Evolutionary conservation across 2,797 vertebrate species (phyloP), one percentile per base, ranked within the genome.

Genomic region (Dallia pectoralis): DNA sequence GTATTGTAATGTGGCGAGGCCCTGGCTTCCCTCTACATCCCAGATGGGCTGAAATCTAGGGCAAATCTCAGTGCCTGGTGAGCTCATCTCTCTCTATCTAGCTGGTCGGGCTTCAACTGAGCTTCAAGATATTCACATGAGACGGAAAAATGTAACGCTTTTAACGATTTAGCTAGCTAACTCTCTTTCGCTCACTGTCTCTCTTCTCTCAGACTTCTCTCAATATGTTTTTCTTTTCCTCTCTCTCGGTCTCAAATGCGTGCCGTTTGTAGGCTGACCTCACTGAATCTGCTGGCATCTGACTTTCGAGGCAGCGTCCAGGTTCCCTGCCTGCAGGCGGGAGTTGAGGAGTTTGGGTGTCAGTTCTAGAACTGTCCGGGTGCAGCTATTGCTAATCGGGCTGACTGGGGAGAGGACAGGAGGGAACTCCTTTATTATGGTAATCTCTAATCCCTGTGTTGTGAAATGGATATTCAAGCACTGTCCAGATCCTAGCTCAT

Each of bases 221-320:
- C 65, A 30, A 36, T 56, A 51, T 59, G 25, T 9, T 22, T 9
- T 15, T 64, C 15, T 82, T 59, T 73, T 51, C 9, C 49, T 14
- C 70, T 67, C 48, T 71, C 2, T 63, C 40, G 71, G 16, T 33
- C 51, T 56, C 69, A 33, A 19, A 49, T 69, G 30, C 27, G 16
- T 69, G 68, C 30, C 68, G 53, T 48, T 69, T 19, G 9, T 49
- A 49, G 67, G 32, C 27, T 33, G 67, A 59, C 72, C 67, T 72
- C 68, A 59, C 48, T 51, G 32, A 67, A 65, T 74, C 47, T 19
- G 19, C 62, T 36, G 29, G 19, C 32, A 4, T 49, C 48, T 84
- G 77, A 87, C 85, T 87, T 85, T 86, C 87, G 19, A 87, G 84
- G 48, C 59, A 18, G 25, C 19, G 64, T 29, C 61, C 53, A 73